Base-by-base conservation (phyloP, 2,797 vertebrate species). In the Sebastolobus altivelis region DNA sequence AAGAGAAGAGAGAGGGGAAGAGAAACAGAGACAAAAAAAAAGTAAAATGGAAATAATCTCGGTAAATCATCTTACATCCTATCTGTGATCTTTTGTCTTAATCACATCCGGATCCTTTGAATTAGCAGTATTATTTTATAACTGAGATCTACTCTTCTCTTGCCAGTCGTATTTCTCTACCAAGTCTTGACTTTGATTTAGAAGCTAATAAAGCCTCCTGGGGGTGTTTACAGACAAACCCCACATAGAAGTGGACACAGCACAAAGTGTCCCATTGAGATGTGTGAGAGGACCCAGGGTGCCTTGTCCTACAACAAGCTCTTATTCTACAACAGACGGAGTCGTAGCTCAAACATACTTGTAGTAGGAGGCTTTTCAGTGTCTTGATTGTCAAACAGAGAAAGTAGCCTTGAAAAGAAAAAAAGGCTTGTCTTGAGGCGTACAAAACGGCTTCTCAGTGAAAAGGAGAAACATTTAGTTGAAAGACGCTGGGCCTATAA, bases 241-340 rank as follows among this genome's bases (percentile, higher is more conserved):
- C 83, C 79, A 71, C 89, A 73, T 8, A 77, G 75, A 87, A 79
- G 77, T 77, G 79, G 79, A 89, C 85, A 84, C 52, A 88, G 81
- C 77, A 94, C 94, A 93, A 93, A 91, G 92, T 90, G 81, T 79
- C 69, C 76, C 83, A 86, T 93, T 93, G 90, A 94, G 56, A 88
- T 4, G 80, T 88, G 88, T 79, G 81, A 71, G 75, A 84, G 75
- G 79, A 56, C 79, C 66, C 71, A 18, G 87, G 73, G 69, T 81
- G 81, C 77, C 73, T 74, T 72, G 80, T 82, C 82, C 80, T 75
- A 92, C 88, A 92, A 91, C 80, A 90, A 81, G 79, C 81, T 82
- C 78, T 88, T 87, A 86, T 87, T 90, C 87, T 79, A 55, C 66
- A 76, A 71, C 76, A 82, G 77, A 86, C 49, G 43, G 75, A 81